Evolutionary conservation across 1,140 invertebrate species (phyloP).

Genomic region (Ips typographus): DNA sequence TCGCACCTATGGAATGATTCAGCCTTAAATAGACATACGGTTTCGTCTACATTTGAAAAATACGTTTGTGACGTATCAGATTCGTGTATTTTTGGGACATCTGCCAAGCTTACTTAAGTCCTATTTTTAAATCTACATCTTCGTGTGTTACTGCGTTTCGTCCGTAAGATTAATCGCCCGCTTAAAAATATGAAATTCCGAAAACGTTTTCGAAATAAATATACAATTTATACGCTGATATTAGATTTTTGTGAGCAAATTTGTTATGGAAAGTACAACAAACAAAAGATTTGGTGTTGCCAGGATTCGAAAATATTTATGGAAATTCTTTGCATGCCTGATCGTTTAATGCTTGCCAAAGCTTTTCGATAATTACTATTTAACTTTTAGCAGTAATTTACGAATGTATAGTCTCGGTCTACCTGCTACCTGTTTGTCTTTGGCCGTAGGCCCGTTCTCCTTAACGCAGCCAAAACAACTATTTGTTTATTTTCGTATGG

Average conservation of each 20-base stretch:
- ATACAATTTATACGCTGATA: not conserved
- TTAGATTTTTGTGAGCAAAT: too few relatives aligned
- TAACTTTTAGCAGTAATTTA: too few relatives aligned
- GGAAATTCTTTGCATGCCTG: too few relatives aligned
- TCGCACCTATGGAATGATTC: too few relatives aligned
- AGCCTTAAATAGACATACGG: constrained; percentile 20
- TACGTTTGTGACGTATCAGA: constrained; percentile 4
- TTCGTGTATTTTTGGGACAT: constrained; percentile 13
- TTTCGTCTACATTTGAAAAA: constrained; percentile 2
- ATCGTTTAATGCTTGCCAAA: too few relatives aligned
- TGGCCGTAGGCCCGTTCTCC: not conserved
- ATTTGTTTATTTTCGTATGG: constrained; percentile 19
- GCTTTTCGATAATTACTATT: too few relatives aligned
- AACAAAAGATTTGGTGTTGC: too few relatives aligned
- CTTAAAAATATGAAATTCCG: constrained; percentile 24
- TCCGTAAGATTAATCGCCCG: constrained; percentile 16
- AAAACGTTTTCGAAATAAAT: not conserved
- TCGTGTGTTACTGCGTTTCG: constrained; percentile 22
- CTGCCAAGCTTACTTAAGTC: constrained; percentile 17
- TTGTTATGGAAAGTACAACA: too few relatives aligned
- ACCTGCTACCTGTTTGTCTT: constrained; percentile 14
- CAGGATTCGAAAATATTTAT: too few relatives aligned
- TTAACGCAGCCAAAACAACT: constrained; percentile 9
- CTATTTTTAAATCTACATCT: constrained; percentile 20
- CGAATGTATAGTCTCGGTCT: not conserved